Conservation (phyloP, 2,797 vertebrate genomes). For the Notolabrus celidotus region DNA sequence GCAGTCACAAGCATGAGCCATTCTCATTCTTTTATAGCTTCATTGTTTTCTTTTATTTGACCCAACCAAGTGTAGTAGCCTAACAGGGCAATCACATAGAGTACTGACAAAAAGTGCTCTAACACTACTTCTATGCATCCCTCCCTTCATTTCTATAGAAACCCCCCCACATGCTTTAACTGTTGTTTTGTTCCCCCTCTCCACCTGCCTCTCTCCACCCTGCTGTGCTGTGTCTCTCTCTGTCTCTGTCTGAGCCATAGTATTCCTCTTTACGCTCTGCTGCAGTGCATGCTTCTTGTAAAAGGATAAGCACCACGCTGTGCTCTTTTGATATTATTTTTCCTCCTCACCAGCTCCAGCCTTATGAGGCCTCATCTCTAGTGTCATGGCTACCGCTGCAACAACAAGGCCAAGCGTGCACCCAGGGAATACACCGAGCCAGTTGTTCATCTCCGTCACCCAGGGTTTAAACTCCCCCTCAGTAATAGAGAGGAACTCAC, state of each 20-base stretch:
- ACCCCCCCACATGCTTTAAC: constrained; percentile 56
- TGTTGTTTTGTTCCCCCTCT: constrained; percentile 63
- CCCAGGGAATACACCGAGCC: constrained; percentile 67
- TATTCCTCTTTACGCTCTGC: constrained; percentile 70
- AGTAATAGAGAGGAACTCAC: constrained; percentile 61
- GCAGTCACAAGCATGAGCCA: constrained; percentile 8
- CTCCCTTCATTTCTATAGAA: constrained; percentile 53
- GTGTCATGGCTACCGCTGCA: constrained; percentile 70
- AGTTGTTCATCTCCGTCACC: constrained; percentile 72
- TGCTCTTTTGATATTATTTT: constrained; percentile 81
- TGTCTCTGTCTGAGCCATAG: constrained; percentile 62
- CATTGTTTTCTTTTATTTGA: constrained; percentile 38
- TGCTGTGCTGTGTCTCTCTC: constrained; percentile 65
- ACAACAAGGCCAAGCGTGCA: constrained; percentile 66
- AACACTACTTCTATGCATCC: constrained; percentile 56
- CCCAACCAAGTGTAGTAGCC: constrained; percentile 48
- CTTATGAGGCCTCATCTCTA: constrained; percentile 73
- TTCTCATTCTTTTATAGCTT: constrained; percentile 24
- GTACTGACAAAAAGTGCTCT: constrained; percentile 53
- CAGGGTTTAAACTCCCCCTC: constrained; percentile 64
- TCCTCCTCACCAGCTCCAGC: constrained; percentile 70
- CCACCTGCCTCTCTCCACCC: constrained; percentile 66
- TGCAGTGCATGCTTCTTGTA: constrained; percentile 76
- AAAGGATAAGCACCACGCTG: constrained; percentile 79
- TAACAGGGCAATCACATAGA: constrained; percentile 60